Percentiles rank a stretch among this genome's conserved stretches.
These are phyloP conservation scores for Arctopsyche grandis DNA, from an alignment of 1,140 invertebrate genomes.

Conservation along the genomic window DNA sequence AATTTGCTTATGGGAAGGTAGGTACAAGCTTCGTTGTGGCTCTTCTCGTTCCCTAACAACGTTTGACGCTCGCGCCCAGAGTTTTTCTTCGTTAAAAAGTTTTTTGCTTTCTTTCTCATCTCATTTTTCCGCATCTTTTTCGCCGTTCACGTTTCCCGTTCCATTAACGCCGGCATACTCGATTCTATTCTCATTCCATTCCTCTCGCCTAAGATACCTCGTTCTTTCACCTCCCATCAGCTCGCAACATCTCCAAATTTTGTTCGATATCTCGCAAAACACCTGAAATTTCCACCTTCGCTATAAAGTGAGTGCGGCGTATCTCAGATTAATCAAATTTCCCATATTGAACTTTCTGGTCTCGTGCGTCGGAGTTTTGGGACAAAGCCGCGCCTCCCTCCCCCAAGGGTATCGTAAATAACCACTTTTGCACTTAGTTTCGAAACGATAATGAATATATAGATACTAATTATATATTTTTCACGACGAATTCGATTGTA, in stretches of 20 bases:
- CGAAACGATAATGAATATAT: slow-evolving; percentile 14
- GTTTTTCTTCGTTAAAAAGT: slow-evolving; percentile 38
- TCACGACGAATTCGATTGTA: background rate
- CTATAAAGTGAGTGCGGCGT: slow-evolving; percentile 29
- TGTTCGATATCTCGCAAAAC: slow-evolving; percentile 25
- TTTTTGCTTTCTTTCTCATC: slow-evolving; percentile 23
- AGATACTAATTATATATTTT: slow-evolving; percentile 7
- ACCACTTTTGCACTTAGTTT: slow-evolving; percentile 23
- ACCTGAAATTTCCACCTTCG: slow-evolving; percentile 36
- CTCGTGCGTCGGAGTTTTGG: slow-evolving; percentile 31
- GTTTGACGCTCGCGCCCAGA: slow-evolving; percentile 13
- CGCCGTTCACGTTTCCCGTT: slow-evolving; percentile 20
- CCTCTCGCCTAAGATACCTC: background rate
- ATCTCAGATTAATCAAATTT: slow-evolving; percentile 41
- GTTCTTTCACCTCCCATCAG: background rate
- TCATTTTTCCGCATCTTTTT: slow-evolving; percentile 13
- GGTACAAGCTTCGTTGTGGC: slow-evolving; percentile 3
- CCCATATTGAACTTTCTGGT: slow-evolving; percentile 39
- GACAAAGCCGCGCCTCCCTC: slow-evolving; percentile 8
- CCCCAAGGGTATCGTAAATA: slow-evolving; percentile 18
- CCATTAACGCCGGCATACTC: slow-evolving; percentile 13
- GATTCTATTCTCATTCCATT: background rate
- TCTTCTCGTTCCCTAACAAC: slow-evolving; percentile 28
- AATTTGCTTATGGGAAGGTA: slow-evolving; percentile 44
- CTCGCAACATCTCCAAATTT: slow-evolving; percentile 6